Evolutionary conservation across 2,888 invertebrate species (phyloP), one percentile per base, ranked within the genome.

Genomic region (Synanthedon formicaeformis): DNA sequence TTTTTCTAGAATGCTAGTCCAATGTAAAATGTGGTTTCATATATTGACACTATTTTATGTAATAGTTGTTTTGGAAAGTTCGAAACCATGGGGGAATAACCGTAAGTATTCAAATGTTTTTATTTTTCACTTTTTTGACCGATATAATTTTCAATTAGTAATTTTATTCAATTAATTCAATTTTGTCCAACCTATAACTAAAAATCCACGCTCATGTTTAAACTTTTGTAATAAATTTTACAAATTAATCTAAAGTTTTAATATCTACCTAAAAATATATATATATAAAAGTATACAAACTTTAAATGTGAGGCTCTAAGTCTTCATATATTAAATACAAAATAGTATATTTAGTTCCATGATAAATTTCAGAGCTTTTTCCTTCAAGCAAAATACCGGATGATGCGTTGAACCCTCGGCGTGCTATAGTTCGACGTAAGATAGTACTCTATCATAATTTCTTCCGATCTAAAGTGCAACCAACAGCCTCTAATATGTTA

Each of bases 401-500:
- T 2, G 67, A 78, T 59, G 88, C 89, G 3, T 72, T 93, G 61
- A 81, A 85, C 55, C 89, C 93, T 0, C 76, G 80, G 52, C 86
- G 89, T 59, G 76, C 87, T 54, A 88, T 89, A 54, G 91, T 93
- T 13, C 91, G 91, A 65, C 88, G 90, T 58, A 93, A 93, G 79
- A 93, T 95, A 59, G 92, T 93, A 3, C 83, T 90, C 18, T 92
- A 92, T 63, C 94, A 94, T 73, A 94, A 95, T 72, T 92, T 91
- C 71, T 94, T 94, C 71, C 89, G 95, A 52, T 90, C 91, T 2
- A 91, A 90, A 75, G 94, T 94, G 40, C 81, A 89, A 55, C 95
- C 95, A 0, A 81, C 90, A 41, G 93, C 94, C 13, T 88, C 93
- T n/a, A 94, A 95, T 74, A 95, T 95, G 94, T 81, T 94, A 23